Evolutionary conservation across 1,140 invertebrate genomes (phyloP).

Genomic region (Scaptomyza graminum): DNA sequence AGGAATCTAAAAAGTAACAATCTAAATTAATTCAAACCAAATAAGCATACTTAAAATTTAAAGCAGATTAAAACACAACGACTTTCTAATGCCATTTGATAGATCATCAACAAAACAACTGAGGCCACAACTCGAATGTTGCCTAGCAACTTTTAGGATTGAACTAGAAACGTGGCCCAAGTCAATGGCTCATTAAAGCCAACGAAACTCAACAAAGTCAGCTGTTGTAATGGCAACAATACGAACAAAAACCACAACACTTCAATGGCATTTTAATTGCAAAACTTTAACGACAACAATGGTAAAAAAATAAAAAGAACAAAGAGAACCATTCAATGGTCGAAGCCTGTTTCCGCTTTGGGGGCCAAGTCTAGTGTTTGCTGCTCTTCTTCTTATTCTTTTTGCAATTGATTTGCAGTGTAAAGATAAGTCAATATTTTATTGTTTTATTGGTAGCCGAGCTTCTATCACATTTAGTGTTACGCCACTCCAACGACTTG

Average conservation of each 20-base stretch:
- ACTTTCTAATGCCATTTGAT: constrained; percentile 32
- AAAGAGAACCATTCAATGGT: constrained; percentile 23
- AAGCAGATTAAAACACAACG: neutral
- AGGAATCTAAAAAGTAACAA: neutral
- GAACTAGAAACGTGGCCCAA: constrained; percentile 19
- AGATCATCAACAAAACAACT: constrained; percentile 3
- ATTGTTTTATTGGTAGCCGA: constrained; percentile 51
- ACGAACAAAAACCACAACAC: constrained; percentile 30
- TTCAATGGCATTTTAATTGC: constrained; percentile 72
- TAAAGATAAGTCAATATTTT: constrained; percentile 59
- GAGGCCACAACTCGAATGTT: constrained; percentile 7
- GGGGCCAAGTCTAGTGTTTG: constrained; percentile 16
- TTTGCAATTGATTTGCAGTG: constrained; percentile 54
- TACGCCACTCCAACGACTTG: constrained; percentile 40
- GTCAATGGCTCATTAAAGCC: constrained; percentile 56
- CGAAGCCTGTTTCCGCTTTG: constrained; percentile 42
- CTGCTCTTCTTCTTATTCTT: neutral
- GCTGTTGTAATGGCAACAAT: neutral
- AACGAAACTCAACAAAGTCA: constrained; percentile 1
- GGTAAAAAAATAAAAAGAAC: constrained; percentile 17
- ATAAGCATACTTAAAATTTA: neutral
- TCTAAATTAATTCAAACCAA: neutral
- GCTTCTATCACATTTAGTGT: constrained; percentile 59
- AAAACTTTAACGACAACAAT: constrained; percentile 55
- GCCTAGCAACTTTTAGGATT: constrained; percentile 25